phyloP scores from a whole-genome alignment of 2,113 vertebrate genomes.

The Myotis yumanensis region DNA sequence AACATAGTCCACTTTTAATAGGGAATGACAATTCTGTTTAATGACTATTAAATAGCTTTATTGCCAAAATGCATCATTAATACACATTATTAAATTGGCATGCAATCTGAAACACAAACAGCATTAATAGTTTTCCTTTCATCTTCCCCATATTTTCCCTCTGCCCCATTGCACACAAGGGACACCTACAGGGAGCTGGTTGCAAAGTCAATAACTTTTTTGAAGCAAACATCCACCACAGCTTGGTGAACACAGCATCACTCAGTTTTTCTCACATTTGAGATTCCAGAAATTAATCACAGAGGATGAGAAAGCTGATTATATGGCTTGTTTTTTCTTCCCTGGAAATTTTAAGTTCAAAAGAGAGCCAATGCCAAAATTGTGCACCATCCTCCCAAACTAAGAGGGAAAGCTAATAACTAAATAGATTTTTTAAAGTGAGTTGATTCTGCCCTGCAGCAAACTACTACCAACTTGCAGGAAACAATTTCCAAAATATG shows the following conservation, averaged over 20 bases:
- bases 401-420: neutral
- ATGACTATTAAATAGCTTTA: conserved; percentile 68
- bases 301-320: neutral
- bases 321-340: neutral
- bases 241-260: neutral
- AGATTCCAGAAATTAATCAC: conserved; percentile 31
- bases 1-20: conserved; percentile 42
- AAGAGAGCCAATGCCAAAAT: neutral
- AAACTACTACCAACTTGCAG: neutral
- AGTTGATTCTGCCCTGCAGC: neutral
- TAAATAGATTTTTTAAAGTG: neutral
- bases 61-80: conserved; percentile 65
- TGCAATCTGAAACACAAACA: conserved; percentile 47
- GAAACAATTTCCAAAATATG: conserved; percentile 10
- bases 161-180: neutral
- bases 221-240: neutral
- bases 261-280: neutral
- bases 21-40: conserved; percentile 52
- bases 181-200: neutral
- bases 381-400: neutral
- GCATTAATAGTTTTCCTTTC: conserved; percentile 36
- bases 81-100: conserved; percentile 57
- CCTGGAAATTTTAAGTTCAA: conserved; percentile 8
- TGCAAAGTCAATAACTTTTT: neutral
- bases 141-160: neutral